A percentile compares a stretch with the other conserved stretches of the same genome.
Conservation (phyloP, 2,113 vertebrate species). For the Hydropotes inermis region DNA sequence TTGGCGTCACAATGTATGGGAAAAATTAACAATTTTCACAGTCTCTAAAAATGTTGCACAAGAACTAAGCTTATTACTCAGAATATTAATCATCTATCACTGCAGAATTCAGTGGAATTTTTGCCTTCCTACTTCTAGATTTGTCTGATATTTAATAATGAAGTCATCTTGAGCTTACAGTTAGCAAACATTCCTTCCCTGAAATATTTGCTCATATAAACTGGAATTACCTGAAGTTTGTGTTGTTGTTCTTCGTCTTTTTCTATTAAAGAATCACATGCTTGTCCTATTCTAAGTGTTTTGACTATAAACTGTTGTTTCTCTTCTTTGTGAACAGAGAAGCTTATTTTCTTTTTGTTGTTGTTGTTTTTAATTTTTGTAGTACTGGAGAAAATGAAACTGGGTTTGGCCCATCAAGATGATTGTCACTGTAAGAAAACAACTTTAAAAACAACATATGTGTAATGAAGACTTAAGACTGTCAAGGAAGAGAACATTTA, state of each 20-base stretch:
- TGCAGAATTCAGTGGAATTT: not conserved
- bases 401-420: not conserved
- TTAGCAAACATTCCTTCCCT: not conserved
- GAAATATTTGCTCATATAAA: not conserved
- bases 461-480: conserved; percentile 20
- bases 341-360: conserved; percentile 18
- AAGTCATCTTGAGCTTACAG: not conserved
- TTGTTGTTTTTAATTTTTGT: conserved; percentile 62
- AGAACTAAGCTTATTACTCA: not conserved
- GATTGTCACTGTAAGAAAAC: not conserved
- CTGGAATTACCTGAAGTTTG: not conserved
- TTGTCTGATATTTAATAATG: not conserved
- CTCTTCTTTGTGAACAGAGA: not conserved
- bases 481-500: not conserved
- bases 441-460: not conserved
- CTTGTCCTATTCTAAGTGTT: not conserved
- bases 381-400: conserved; percentile 88
- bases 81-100: too few relatives aligned
- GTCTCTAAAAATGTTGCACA: not conserved
- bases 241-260: not conserved
- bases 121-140: not conserved
- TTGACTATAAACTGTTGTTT: not conserved
- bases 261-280: not conserved
- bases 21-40: not conserved
- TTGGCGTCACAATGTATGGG: not conserved